Percentiles rank a stretch among this genome's conserved stretches.
These are phyloP conservation scores for Leptinotarsa tumamoca DNA, from an alignment of 2,888 invertebrate species.

Conservation along the genomic window DNA sequence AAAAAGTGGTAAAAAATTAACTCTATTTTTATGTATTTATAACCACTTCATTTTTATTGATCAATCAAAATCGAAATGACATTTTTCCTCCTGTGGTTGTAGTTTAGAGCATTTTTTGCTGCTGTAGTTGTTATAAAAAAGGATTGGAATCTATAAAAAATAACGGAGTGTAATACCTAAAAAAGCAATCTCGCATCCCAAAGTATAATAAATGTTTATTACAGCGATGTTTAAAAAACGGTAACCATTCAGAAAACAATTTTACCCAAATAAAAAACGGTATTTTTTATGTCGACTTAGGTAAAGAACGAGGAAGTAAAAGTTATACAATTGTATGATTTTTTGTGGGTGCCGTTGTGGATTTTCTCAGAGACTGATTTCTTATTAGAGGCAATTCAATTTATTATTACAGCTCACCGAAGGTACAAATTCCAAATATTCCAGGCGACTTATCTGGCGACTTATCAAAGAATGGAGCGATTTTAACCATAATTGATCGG, in stretches of 20 bases:
- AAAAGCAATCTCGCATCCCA: not conserved
- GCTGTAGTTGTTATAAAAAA: conserved; percentile 2
- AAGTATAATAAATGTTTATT: conserved; percentile 16
- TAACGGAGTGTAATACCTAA: not conserved
- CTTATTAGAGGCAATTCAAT: conserved; percentile 3
- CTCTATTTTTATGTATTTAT: not conserved
- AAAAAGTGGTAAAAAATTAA: too few species aligned
- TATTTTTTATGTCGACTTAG: conserved; percentile 25
- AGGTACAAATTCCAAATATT: too few species aligned
- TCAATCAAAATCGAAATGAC: not conserved
- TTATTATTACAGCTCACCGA: not conserved
- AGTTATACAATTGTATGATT: conserved; percentile 32
- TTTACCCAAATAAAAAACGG: conserved; percentile 27
- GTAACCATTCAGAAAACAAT: conserved; percentile 24
- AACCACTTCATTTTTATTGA: not conserved
- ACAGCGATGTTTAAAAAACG: conserved; percentile 26
- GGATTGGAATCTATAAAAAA: conserved; percentile 11
- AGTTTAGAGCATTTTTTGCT: not conserved
- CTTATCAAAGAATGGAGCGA: too few species aligned
- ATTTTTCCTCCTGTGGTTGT: too few species aligned
- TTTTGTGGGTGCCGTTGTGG: conserved; percentile 18
- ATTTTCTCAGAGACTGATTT: not conserved
- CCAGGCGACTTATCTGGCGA: too few species aligned
- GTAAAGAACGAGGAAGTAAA: conserved; percentile 8
- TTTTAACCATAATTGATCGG: too few species aligned